Conservation (phyloP, 2,797 vertebrate genomes). For the Aeoliscus strigatus region DNA sequence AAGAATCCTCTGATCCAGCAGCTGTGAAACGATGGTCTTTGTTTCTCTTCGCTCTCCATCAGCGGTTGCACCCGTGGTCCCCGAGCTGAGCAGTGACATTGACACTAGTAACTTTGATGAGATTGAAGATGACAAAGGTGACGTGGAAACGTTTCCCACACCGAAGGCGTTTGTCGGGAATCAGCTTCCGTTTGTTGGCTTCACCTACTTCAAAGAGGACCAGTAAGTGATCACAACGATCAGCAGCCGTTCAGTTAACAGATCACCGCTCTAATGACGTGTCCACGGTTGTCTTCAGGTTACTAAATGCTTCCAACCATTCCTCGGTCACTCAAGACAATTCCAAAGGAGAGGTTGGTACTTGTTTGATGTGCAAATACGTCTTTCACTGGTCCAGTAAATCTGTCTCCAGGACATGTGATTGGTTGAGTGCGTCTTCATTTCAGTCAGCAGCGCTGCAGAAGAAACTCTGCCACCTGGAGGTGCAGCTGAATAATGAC, state of each 20-base stretch:
- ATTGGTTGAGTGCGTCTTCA: constrained; percentile 2
- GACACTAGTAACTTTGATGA: constrained; percentile 99
- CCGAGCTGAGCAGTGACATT: constrained; percentile 95
- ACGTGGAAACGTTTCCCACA: constrained; percentile 93
- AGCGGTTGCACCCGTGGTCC: constrained; percentile 95
- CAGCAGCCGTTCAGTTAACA: neutral
- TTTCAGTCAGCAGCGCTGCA: constrained; percentile 79
- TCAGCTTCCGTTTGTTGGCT: constrained; percentile 96
- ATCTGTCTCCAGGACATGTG: neutral
- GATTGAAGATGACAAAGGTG: constrained; percentile 96
- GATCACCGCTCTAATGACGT: neutral
- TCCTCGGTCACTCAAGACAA: constrained; percentile 81
- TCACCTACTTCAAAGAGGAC: constrained; percentile 98
- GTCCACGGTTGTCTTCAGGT: constrained; percentile 71
- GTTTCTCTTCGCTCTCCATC: neutral
- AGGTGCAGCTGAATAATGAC: constrained; percentile 88
- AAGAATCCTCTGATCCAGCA: no score
- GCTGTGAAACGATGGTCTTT: no score
- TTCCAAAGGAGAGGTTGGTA: constrained; percentile 80
- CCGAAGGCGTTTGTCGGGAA: constrained; percentile 98
- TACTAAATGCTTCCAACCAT: constrained; percentile 84
- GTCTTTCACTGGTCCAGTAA: neutral
- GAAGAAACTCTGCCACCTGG: constrained; percentile 85
- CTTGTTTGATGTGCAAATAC: no score
- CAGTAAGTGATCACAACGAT: constrained; percentile 76